Conservation (phyloP, 2,797 vertebrate genomes). For the Clarias pachynema region DNA sequence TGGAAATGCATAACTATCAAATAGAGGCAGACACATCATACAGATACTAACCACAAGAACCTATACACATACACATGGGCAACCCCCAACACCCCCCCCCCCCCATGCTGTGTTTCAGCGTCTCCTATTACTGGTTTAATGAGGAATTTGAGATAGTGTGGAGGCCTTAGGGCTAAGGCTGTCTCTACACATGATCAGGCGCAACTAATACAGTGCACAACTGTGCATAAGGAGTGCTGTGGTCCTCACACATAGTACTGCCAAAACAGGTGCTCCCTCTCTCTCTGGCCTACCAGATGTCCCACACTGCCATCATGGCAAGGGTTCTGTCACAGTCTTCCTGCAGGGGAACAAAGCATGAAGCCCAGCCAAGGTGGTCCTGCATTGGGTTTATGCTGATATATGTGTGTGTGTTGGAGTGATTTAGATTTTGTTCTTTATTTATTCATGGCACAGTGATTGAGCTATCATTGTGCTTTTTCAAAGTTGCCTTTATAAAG, state of each 20-base stretch:
- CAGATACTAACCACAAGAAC: conserved; percentile 17
- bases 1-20: not conserved
- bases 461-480: conserved; percentile 11
- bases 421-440: conserved; percentile 19
- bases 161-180: conserved; percentile 74
- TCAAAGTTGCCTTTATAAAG: not conserved
- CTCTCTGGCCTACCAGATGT: conserved; percentile 76
- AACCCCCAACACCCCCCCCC: not conserved
- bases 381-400: conserved; percentile 59
- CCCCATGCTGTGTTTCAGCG: conserved; percentile 46
- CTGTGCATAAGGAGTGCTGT: conserved; percentile 74
- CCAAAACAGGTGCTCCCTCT: conserved; percentile 74
- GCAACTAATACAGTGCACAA: conserved; percentile 78
- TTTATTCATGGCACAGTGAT: not conserved
- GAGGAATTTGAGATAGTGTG: conserved; percentile 77
- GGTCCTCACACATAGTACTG: conserved; percentile 62
- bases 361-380: conserved; percentile 72
- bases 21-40: conserved; percentile 16
- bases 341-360: conserved; percentile 70
- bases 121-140: conserved; percentile 72
- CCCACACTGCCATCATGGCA: conserved; percentile 65
- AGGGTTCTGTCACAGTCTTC: conserved; percentile 63
- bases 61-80: conserved; percentile 28
- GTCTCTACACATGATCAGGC: conserved; percentile 78
- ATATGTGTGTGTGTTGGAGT: conserved; percentile 11